phyloP scores from a whole-genome alignment of 2,797 vertebrate genomes.

The Lagodon rhomboides region DNA sequence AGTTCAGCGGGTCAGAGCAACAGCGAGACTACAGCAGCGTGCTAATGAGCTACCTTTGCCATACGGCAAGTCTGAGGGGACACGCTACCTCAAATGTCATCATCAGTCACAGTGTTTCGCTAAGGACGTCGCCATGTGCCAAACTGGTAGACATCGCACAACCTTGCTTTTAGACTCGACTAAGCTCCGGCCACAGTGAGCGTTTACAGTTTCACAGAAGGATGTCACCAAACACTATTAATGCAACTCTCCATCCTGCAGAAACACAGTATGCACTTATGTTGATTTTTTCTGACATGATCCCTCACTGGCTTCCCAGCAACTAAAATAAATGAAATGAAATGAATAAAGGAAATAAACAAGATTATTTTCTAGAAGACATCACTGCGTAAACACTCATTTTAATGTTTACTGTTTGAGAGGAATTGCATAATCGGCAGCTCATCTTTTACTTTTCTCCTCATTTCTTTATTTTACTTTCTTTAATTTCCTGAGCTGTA shows the following conservation, averaged over 20 bases:
- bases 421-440: background rate
- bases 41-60: no score
- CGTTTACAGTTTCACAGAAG: background rate
- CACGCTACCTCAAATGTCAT: no score
- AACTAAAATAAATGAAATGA: background rate
- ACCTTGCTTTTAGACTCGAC: background rate
- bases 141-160: no score
- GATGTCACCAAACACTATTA: background rate
- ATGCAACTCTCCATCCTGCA: background rate
- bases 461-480: background rate
- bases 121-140: no score
- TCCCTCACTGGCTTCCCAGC: background rate
- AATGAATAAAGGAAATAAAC: no score
- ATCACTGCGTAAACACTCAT: background rate
- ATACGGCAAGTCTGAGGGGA: no score
- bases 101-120: no score
- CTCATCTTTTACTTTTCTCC: slow-evolving; percentile 6
- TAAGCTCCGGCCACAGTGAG: background rate
- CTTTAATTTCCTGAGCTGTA: background rate
- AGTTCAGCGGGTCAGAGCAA: no score
- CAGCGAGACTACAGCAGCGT: no score
- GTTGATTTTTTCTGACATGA: background rate
- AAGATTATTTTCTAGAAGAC: background rate
- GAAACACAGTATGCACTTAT: background rate
- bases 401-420: background rate